Base-by-base conservation (phyloP, 2,888 invertebrate genomes). In the Dryobotodes eremita region DNA sequence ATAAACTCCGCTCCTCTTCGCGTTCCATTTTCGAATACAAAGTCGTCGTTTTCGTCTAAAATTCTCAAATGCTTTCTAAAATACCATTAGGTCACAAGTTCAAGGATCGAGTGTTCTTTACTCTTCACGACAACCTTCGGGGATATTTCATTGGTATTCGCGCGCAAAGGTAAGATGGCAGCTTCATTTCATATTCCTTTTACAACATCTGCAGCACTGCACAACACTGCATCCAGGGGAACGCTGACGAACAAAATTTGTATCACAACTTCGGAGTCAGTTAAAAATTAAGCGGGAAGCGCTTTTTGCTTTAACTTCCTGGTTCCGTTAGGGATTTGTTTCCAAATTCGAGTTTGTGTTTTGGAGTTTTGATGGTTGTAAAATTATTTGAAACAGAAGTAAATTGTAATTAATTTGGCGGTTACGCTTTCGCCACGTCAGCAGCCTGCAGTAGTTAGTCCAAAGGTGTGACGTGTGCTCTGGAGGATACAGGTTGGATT, bases 141-240 rank as follows among this genome's bases (percentile, higher is more conserved):
- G 77, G 86, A 77, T 61, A 79, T 82, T 86, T 77, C 77, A 80
- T 77, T 82, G 80, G 82, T 75, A 88, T 86, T 88, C 73, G 62
- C 31, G 46, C 31, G 75, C 71, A 80, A 87, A 84, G 82, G 57
- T 68, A 85, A 89, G 89, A 85, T 86, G 77, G 78, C 80, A 73
- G 61, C 68, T 85, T 91, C 90, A 91, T 91, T 88, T 74, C 55
- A 77, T 80, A 91, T 91, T 91, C 91, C 89, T 86, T 91, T 90
- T 88, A 75, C 72, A 80, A 83, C 70, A 50, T 66, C 53, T 87
- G 85, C 85, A 87, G 68, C 75, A 71, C 74, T 89, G 73, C 77
- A 82, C 64, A 71, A 50, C 55, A 70, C 78, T 87, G 82, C 87
- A 85, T 71, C 75, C 59, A 87, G 61, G 53, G 46, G 55, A 80